Evolutionary conservation across 2,797 vertebrate genomes (phyloP).

Genomic region (Kryptopterus vitreolus): DNA sequence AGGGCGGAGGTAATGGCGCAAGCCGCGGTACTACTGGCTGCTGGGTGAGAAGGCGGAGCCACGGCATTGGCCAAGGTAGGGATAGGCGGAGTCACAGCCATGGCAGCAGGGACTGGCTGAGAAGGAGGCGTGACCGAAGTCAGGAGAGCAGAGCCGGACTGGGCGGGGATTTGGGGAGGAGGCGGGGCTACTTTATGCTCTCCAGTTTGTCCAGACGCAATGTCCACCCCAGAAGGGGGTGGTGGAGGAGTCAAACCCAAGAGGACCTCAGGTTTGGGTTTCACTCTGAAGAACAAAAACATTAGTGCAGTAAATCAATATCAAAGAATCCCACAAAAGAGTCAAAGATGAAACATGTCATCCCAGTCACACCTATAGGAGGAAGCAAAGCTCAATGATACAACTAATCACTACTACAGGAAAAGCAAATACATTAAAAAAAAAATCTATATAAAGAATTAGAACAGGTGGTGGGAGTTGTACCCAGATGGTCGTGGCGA

Average conservation of each 20-base stretch:
- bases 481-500: conserved; percentile 93
- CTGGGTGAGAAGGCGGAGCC: conserved; percentile 83
- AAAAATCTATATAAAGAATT: too few species aligned
- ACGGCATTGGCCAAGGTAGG: conserved; percentile 84
- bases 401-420: not conserved
- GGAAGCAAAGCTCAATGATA: not conserved
- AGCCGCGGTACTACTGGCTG: conserved; percentile 79
- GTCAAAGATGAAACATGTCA: too few species aligned
- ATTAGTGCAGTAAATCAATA: not conserved
- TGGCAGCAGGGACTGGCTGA: conserved; percentile 84
- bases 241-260: conserved; percentile 84
- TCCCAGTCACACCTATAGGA: not conserved
- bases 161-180: conserved; percentile 80
- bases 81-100: conserved; percentile 79
- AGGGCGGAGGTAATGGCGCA: conserved; percentile 80
- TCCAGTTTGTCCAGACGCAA: conserved; percentile 76
- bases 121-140: conserved; percentile 83
- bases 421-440: not conserved
- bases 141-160: conserved; percentile 83
- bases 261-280: conserved; percentile 91
- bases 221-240: conserved; percentile 83
- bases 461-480: conserved; percentile 42
- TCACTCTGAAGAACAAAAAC: conserved; percentile 72
- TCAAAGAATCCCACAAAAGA: not conserved
- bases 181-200: conserved; percentile 73